Base-by-base conservation (phyloP, 1,140 invertebrate species). In the Diabrotica virgifera region DNA sequence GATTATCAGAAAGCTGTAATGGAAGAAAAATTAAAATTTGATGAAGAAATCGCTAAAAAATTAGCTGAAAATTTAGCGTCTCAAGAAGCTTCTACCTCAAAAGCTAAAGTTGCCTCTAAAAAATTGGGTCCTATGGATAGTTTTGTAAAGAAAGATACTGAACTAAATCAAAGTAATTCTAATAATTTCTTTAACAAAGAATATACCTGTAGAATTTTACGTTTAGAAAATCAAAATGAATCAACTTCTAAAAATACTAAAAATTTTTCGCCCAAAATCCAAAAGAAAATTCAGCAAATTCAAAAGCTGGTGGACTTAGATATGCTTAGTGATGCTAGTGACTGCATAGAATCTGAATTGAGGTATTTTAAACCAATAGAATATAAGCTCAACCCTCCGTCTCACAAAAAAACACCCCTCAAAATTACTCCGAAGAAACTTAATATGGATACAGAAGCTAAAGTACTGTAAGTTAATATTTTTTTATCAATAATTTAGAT, bases 11-110 rank as follows among this genome's bases (percentile, higher is more conserved):
- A 68, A 76, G 52, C 61, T 67, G 52, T 67, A 75, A 51, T 69
- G 59, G 70, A 71, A 67, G 74, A 70, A 35, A 80, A 80, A 68
- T 56, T 82, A 40, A 79, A 73, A 46, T 70, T 81, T 61, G 81
- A 81, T 72, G 79, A 79, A 59, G 61, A 79, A 51, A 56, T 83
- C 11, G 81, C 82, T 5, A 79, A 79, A 66, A 75, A 71, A 12
- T 64, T 82, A 64, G 78, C 78, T 0, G 67, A 75, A 5, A 78
- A 78, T 63, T 51, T 65, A 46, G 59, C 36, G 5, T 50, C 52
- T 54, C 5, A 53, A 5, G 8, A 36, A 24, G 7, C 61, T 12
- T 69, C 67, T 46, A 63, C 52, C 11, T 62, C 68, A 52, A 63
- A 66, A 69, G n/a, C 36, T 5, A 62, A 62, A 38, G 9, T 37